These are phyloP conservation scores for Chrysomallon squamiferum DNA, from an alignment of 1,140 invertebrate genomes.

Conservation along the genomic window DNA sequence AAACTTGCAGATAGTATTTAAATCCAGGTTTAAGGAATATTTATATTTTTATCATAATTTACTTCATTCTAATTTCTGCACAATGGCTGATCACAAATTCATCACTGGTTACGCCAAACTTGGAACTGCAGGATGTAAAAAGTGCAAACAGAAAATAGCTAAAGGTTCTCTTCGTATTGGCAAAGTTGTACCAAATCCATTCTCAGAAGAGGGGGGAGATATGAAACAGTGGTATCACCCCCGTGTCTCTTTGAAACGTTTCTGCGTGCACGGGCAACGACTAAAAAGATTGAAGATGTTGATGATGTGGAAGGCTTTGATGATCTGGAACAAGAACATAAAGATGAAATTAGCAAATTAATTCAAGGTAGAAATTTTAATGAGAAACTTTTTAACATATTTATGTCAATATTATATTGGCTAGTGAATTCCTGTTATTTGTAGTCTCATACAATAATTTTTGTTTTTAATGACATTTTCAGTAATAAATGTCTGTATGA, in stretches of 20 bases:
- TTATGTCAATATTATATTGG: no score
- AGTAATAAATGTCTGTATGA: no score
- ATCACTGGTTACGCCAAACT: slow-evolving; percentile 79
- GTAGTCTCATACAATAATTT: no score
- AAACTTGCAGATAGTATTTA: no score
- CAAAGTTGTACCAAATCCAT: slow-evolving; percentile 78
- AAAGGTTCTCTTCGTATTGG: slow-evolving; percentile 77
- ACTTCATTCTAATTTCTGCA: neutral
- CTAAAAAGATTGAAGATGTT: slow-evolving; percentile 81
- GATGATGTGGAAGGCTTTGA: slow-evolving; percentile 81
- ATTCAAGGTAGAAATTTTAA: slow-evolving; percentile 62
- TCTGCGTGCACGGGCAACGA: slow-evolving; percentile 77
- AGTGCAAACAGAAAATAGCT: slow-evolving; percentile 82
- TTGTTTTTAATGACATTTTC: no score
- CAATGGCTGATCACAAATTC: slow-evolving; percentile 57
- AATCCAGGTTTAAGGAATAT: no score
- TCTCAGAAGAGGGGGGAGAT: slow-evolving; percentile 75
- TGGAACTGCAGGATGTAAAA: slow-evolving; percentile 83
- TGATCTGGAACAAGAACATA: slow-evolving; percentile 72
- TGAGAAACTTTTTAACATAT: no score
- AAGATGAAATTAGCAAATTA: slow-evolving; percentile 69
- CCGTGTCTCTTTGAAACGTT: slow-evolving; percentile 82
- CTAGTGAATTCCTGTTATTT: no score
- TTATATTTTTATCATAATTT: no score
- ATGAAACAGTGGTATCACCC: slow-evolving; percentile 89